Evolutionary conservation across 2,797 vertebrate species (phyloP), one percentile per base, ranked within the genome.

Genomic region (Pangasius larnaudii): DNA sequence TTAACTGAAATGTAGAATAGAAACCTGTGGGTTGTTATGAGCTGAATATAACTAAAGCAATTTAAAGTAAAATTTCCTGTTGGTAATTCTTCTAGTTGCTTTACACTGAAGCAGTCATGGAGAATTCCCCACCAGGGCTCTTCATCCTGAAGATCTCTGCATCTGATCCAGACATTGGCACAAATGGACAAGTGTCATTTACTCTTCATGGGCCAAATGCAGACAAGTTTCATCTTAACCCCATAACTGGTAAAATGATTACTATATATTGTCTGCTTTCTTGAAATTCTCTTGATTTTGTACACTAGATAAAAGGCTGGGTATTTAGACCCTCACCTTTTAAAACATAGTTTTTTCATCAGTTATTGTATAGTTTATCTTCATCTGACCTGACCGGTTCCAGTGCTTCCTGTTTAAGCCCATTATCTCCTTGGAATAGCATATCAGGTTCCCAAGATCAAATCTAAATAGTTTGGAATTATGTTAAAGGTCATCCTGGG

Each of bases 181-280:
- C 96, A 71, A 99, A 99, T 0, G 97, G 97, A n/a, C 97, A 97
- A 93, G 93, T 99, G 88, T 97, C 96, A 0, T 99, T 97, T 90
- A 97, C 96, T 36, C 97, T 99, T 63, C 98, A 98, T 0, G 98
- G 99, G 0, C 97, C 96, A 0, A 95, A 97, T 0, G 96, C 97
- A 0, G 96, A 98, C 92, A 97, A 97, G 90, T 99, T 99, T 93
- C 96, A 95, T 78, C 93, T 99, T 83, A 95, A 99, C 89, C 95
- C 95, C 0, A 95, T 96, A 75, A 98, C 98, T 93, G 99, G 99
- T 99, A 94, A 91, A 91, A 90, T 81, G 22, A 1, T 0, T 42
- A 36, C 18, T 77, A 24, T 22, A 33, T 39, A 53, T 89, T 83
- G 42, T 67, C 49, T 85, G 22, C n/a, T 75, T 69, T 56, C 59